A percentile compares a stretch with the other conserved stretches of the same genome.
Evolutionary conservation across 2,888 invertebrate genomes (phyloP).

Genomic region (Melieria omissa): DNA sequence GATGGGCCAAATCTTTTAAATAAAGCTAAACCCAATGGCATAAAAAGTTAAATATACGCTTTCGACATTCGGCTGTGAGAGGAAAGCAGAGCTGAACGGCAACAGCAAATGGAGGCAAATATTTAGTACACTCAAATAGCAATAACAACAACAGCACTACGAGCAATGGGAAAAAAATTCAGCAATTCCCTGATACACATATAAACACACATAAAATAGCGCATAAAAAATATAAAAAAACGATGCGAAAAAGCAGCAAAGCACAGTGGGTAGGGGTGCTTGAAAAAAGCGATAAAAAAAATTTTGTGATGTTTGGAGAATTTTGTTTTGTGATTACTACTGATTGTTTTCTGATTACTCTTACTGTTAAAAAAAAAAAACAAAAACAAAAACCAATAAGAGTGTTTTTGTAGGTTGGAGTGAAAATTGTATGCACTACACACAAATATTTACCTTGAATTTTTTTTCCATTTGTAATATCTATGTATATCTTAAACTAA

Average conservation of each 20-base stretch:
- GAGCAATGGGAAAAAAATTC: not conserved
- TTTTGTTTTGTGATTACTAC: too few species aligned
- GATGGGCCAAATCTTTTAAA: slow-evolving; percentile 6
- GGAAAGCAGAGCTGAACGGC: not conserved
- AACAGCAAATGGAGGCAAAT: not conserved
- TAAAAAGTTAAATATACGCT: not conserved
- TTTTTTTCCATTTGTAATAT: too few species aligned
- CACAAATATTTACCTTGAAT: too few species aligned
- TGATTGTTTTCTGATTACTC: too few species aligned
- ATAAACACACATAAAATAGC: not conserved
- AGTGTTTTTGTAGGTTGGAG: too few species aligned
- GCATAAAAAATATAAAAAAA: not conserved
- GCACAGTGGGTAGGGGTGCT: not conserved
- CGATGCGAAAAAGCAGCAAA: not conserved
- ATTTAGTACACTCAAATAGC: not conserved
- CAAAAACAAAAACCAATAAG: too few species aligned
- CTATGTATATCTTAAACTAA: too few species aligned
- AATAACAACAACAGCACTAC: not conserved
- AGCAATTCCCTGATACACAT: not conserved
- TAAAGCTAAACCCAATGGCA: slow-evolving; percentile 8
- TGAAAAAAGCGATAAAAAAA: not conserved
- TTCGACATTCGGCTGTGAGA: not conserved
- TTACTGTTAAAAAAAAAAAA: too few species aligned
- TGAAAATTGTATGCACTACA: too few species aligned
- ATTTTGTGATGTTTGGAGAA: too few species aligned